Evolutionary conservation across 1,140 invertebrate genomes (phyloP).

Genomic region (Hormaphis cornu): DNA sequence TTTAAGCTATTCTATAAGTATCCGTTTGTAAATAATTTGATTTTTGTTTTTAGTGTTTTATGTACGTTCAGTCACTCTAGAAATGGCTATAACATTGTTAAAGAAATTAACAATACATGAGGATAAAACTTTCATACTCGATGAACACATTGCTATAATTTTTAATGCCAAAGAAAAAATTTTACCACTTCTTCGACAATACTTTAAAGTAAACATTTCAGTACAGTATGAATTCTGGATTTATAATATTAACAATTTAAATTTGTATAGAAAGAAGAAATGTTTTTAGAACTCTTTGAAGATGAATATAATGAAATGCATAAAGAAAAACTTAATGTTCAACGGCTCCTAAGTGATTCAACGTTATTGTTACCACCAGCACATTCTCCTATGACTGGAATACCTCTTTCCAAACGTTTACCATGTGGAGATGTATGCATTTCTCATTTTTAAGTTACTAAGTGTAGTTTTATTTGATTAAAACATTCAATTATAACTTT

Average conservation of each 20-base stretch:
- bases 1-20: slow-evolving; percentile 15
- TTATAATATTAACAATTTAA: background rate
- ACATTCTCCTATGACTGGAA: slow-evolving; percentile 88
- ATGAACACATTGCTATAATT: slow-evolving; percentile 58
- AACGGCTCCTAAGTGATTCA: slow-evolving; percentile 92
- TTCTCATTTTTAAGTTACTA: background rate
- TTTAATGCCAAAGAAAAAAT: slow-evolving; percentile 77
- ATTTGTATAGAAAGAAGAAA: slow-evolving; percentile 72
- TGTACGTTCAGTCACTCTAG: slow-evolving; percentile 84
- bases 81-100: slow-evolving; percentile 73
- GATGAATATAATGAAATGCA: slow-evolving; percentile 91
- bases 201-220: slow-evolving; percentile 63
- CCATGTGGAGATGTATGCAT: slow-evolving; percentile 81
- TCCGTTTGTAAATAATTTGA: slow-evolving; percentile 27
- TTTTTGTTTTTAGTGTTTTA: slow-evolving; percentile 51
- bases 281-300: slow-evolving; percentile 98
- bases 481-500: too few relatives aligned
- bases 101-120: slow-evolving; percentile 49
- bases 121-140: slow-evolving; percentile 48
- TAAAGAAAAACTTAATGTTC: slow-evolving; percentile 77
- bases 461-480: background rate
- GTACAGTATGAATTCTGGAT: background rate
- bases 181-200: slow-evolving; percentile 75
- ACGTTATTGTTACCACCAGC: slow-evolving; percentile 90
- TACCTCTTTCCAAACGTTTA: slow-evolving; percentile 85